These are phyloP conservation scores for Heliopora coerulea DNA, from an alignment of 92 coral and sea anemone species.

Conservation along the genomic window DNA sequence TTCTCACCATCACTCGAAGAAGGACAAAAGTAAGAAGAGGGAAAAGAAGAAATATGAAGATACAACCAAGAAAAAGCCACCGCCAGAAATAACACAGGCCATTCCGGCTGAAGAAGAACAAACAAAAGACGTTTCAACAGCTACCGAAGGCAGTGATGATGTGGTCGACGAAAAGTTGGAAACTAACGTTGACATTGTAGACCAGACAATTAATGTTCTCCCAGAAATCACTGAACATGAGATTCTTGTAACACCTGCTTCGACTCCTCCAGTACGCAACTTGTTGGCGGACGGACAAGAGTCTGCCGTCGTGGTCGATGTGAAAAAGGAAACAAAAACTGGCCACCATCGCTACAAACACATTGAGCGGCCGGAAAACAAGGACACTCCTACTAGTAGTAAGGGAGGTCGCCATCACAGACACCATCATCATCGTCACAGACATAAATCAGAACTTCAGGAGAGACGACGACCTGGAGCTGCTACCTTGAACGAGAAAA, in stretches of 20 bases:
- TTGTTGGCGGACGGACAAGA: conserved; percentile 8
- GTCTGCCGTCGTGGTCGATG: not conserved
- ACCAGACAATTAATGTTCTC: conserved; percentile 35
- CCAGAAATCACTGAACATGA: conserved; percentile 35
- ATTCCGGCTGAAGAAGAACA: not conserved
- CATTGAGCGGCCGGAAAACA: conserved; percentile 30
- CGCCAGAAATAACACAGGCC: not conserved
- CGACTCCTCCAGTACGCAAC: conserved; percentile 12
- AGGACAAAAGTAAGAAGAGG: conserved; percentile 26
- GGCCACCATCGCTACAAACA: conserved; percentile 6
- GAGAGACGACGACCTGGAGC: conserved; percentile 72
- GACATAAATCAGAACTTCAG: conserved; percentile 39
- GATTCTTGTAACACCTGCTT: conserved; percentile 11
- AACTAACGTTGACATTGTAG: conserved; percentile 32
- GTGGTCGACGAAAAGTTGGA: conserved; percentile 8
- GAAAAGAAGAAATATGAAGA: conserved; percentile 24
- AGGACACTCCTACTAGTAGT: conserved; percentile 6
- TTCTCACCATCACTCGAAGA: conserved; percentile 31
- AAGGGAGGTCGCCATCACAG: conserved; percentile 29
- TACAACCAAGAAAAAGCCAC: not conserved
- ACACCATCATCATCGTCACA: conserved; percentile 37
- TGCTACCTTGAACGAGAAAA: conserved; percentile 67
- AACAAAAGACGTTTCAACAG: not conserved
- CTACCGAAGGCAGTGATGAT: not conserved
- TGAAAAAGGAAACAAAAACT: conserved; percentile 1